Conservation (phyloP, 1,140 invertebrate genomes). For the Euwallacea fornicatus region DNA sequence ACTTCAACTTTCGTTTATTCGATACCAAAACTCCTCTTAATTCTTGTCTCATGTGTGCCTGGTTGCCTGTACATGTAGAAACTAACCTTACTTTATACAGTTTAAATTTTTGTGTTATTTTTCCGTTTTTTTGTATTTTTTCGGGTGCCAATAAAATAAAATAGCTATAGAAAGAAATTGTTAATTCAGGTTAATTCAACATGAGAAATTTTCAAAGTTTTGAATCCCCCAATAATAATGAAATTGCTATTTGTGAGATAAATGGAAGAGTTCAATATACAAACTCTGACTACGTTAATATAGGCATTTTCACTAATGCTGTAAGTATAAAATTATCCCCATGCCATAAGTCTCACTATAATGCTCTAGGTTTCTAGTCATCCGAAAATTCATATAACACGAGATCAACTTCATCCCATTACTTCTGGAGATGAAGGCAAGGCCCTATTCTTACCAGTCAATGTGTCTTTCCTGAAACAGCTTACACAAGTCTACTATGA, state of each 20-base stretch:
- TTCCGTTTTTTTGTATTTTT: too few species aligned
- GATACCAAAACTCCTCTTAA: too few species aligned
- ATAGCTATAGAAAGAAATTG: too few species aligned
- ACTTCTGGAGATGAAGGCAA: constrained; percentile 47
- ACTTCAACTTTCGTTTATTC: too few species aligned
- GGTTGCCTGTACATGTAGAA: too few species aligned
- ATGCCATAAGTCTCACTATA: neutral
- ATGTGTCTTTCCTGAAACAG: constrained; percentile 56
- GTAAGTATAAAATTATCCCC: constrained; percentile 39
- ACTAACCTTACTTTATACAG: too few species aligned
- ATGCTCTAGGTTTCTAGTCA: constrained; percentile 47
- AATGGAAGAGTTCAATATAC: constrained; percentile 48
- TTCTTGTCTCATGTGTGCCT: too few species aligned
- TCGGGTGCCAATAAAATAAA: too few species aligned
- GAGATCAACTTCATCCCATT: constrained; percentile 47
- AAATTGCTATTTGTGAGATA: constrained; percentile 50
- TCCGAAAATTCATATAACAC: constrained; percentile 50
- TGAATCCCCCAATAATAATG: constrained; percentile 40
- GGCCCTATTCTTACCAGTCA: constrained; percentile 54
- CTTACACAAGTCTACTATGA: constrained; percentile 58
- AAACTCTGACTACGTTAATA: constrained; percentile 45
- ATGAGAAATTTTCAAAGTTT: constrained; percentile 10
- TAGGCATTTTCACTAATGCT: constrained; percentile 47
- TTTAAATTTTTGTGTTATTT: too few species aligned
- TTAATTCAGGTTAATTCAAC: too few species aligned